Evolutionary conservation across 2,888 invertebrate species (phyloP).

Genomic region (Chelonus formosanus): DNA sequence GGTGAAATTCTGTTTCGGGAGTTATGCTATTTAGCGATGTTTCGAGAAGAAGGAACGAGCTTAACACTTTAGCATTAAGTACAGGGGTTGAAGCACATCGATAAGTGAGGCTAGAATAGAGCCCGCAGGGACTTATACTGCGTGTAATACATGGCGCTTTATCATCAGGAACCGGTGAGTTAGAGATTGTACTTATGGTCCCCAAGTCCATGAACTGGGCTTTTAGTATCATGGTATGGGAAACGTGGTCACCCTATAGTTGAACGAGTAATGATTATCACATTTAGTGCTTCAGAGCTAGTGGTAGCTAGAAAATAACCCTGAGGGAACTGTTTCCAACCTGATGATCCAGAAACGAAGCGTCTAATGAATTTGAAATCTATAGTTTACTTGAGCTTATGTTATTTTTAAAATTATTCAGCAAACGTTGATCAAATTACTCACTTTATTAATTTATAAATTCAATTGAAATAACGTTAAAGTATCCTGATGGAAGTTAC

Average conservation of each 20-base stretch:
- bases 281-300: slow-evolving; percentile 47
- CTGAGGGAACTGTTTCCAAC: slow-evolving; percentile 1
- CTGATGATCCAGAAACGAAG: slow-evolving; percentile 4
- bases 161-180: slow-evolving; percentile 7
- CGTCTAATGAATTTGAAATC: not conserved
- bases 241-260: slow-evolving; percentile 16
- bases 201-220: slow-evolving; percentile 11
- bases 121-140: slow-evolving; percentile 24
- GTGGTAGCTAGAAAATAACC: slow-evolving; percentile 26
- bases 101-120: slow-evolving; percentile 23
- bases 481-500: too few species aligned
- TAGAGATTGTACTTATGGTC: slow-evolving; percentile 18
- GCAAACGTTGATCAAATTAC: too few species aligned
- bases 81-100: slow-evolving; percentile 18
- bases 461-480: too few species aligned
- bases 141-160: slow-evolving; percentile 20
- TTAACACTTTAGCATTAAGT: slow-evolving; percentile 24
- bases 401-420: not conserved
- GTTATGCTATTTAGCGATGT: slow-evolving; percentile 19
- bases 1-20: slow-evolving; percentile 28
- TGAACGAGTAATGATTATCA: slow-evolving; percentile 49
- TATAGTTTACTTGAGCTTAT: not conserved
- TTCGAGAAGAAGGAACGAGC: slow-evolving; percentile 15
- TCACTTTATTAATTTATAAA: too few species aligned
- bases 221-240: slow-evolving; percentile 13